phyloP scores from a whole-genome alignment of 2,113 vertebrate genomes.

The Nycticebus coucang region DNA sequence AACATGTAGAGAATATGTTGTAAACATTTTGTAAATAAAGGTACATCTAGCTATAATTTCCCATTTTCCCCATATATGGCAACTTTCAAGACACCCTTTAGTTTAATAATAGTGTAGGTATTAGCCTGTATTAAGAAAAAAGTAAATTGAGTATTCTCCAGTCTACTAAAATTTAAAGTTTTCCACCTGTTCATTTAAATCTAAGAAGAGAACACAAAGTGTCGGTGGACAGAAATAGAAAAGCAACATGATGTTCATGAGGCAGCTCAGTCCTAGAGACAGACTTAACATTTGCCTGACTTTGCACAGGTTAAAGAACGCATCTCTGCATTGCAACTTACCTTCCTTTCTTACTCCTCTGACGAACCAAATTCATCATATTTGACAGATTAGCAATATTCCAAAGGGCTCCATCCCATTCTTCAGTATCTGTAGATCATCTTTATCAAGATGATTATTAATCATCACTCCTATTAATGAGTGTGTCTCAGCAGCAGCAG shows the following conservation, averaged over 20 bases:
- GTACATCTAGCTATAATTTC: too few species aligned
- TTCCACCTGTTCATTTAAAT: background rate
- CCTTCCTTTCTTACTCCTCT: background rate
- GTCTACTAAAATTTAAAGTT: background rate
- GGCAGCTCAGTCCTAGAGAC: background rate
- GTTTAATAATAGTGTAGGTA: too few species aligned
- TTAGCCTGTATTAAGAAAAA: background rate
- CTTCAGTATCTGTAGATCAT: background rate
- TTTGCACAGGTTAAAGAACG: background rate
- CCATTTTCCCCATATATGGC: too few species aligned
- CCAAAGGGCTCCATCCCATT: background rate
- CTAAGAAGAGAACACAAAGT: background rate
- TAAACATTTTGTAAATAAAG: too few species aligned
- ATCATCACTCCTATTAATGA: too few species aligned
- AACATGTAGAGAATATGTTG: too few species aligned
- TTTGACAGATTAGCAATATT: background rate
- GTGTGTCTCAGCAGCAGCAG: background rate
- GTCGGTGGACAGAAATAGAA: background rate
- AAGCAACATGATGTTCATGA: background rate
- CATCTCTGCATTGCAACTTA: background rate
- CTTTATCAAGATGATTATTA: background rate
- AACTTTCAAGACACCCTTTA: too few species aligned
- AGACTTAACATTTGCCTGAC: background rate
- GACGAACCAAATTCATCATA: background rate
- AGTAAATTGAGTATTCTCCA: background rate